Conservation (phyloP, 1,140 invertebrate genomes). For the Plectus sambesii region DNA sequence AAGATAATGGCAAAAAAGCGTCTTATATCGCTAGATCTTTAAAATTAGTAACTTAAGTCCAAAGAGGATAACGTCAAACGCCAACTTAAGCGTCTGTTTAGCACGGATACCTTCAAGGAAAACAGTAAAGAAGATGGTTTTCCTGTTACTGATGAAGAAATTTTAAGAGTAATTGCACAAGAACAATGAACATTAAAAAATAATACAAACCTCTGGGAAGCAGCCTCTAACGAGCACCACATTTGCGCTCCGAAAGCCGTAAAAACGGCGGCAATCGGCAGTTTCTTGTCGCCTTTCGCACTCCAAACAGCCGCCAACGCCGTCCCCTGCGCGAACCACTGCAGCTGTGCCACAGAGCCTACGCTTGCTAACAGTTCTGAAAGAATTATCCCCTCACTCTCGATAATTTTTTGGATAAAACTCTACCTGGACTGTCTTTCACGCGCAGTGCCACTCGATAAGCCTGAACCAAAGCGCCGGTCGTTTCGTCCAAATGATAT, state of each 20-base stretch:
- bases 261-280: conserved; percentile 37
- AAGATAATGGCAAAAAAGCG: too few species aligned
- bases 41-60: too few species aligned
- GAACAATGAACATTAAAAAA: too few species aligned
- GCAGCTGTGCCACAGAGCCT: conserved; percentile 28
- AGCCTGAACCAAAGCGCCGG: conserved; percentile 36
- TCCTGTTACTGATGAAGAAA: too few species aligned
- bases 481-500: conserved; percentile 41
- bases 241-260: conserved; percentile 42
- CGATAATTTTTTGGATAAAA: too few species aligned
- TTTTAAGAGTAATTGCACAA: too few species aligned
- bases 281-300: conserved; percentile 15
- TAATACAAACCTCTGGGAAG: conserved; percentile 3
- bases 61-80: too few species aligned
- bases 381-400: too few species aligned
- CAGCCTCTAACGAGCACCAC: conserved; percentile 39
- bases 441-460: conserved; percentile 31
- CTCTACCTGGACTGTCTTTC: conserved; percentile 40
- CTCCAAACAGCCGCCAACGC: conserved; percentile 39
- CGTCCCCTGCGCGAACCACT: conserved; percentile 32
- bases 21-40: too few species aligned
- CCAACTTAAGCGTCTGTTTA: too few species aligned
- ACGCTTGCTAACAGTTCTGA: conserved; percentile 27
- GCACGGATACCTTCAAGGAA: too few species aligned
- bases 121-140: too few species aligned